Evolutionary conservation across 2,888 invertebrate genomes (phyloP), one percentile per base, ranked within the genome.

Genomic region (Steinernema hermaphroditum): DNA sequence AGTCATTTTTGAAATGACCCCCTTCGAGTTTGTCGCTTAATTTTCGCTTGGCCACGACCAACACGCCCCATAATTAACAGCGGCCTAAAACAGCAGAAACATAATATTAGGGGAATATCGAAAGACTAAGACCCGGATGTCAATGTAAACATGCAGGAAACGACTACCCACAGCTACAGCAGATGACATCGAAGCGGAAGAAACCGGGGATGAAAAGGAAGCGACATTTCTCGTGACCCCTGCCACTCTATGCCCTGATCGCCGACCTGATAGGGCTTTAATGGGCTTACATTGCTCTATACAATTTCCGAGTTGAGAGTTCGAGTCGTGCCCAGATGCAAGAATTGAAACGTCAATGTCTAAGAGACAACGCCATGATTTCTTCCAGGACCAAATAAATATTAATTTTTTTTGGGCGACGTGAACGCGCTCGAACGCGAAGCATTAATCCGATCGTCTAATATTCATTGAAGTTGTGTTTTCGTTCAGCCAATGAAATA

Each of bases 391-490:
- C 62, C 32, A 32, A 32, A 22, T 29, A 62, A 24, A 62, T 62
- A 62, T 62, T 62, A 62, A 62, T 62, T 62, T 46, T 62, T 62
- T 16, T n/a, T n/a, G n/a, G 62, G 62, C 62, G 32, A 12, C 46
- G 9, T 46, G 46, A 46, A 46, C 46, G 46, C 32, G 62, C 27
- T 32, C 62, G 37, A 62, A 24, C 16, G 24, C 54, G 62, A 29
- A 9, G 62, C 62, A 62, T 62, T 62, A 62, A 62, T 62, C 62
- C 62, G 27, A 29, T 62, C 62, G 62, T 62, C 62, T 62, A 54
- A 54, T 54, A 62, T 62, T 62, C 62, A 62, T 62, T 62, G 62
- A 29, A 12, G 62, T 62, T 62, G 62, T 62, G 62, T 62, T 62
- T 62, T 62, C 62, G 62, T 29, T 62, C 62, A 32, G 16, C 62